These are phyloP conservation scores for Solenopsis fugax DNA, from an alignment of 1,140 invertebrate species.

Conservation along the genomic window DNA sequence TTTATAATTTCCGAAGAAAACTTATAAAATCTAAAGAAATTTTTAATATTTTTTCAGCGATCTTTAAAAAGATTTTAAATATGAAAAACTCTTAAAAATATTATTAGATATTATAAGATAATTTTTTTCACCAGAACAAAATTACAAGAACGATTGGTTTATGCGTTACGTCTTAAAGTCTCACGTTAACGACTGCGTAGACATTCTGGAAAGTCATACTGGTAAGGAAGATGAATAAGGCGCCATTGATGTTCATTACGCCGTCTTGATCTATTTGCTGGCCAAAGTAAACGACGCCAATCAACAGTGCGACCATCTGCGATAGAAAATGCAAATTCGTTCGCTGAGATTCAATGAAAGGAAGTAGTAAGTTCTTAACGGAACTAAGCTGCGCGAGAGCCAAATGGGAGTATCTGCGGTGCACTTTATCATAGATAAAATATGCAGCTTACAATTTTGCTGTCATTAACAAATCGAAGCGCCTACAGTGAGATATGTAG, in stretches of 20 bases:
- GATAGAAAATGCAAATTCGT: constrained; percentile 77
- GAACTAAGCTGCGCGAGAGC: constrained; percentile 54
- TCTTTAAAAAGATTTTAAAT: too few relatives aligned
- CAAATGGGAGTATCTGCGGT: constrained; percentile 39
- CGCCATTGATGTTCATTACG: constrained; percentile 98
- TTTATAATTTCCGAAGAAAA: too few relatives aligned
- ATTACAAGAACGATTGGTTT: constrained; percentile 66
- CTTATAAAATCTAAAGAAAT: too few relatives aligned
- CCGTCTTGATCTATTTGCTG: constrained; percentile 95
- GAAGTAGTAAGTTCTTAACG: constrained; percentile 41
- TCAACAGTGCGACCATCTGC: constrained; percentile 94
- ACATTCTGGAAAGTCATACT: constrained; percentile 98
- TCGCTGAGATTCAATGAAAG: constrained; percentile 35
- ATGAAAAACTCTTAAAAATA: too few relatives aligned
- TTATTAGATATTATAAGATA: too few relatives aligned
- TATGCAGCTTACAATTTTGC: constrained; percentile 71
- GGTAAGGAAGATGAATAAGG: constrained; percentile 96
- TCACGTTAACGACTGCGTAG: constrained; percentile 95
- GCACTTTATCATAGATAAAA: constrained; percentile 74
- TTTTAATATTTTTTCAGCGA: too few relatives aligned
- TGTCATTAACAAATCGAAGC: constrained; percentile 55
- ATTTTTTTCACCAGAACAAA: background rate
- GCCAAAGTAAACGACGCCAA: constrained; percentile 96
- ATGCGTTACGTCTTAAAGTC: constrained; percentile 72
- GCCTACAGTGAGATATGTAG: constrained; percentile 64